phyloP scores from a whole-genome alignment of 2,797 vertebrate genomes.

The Sphenopsis melanotis region DNA sequence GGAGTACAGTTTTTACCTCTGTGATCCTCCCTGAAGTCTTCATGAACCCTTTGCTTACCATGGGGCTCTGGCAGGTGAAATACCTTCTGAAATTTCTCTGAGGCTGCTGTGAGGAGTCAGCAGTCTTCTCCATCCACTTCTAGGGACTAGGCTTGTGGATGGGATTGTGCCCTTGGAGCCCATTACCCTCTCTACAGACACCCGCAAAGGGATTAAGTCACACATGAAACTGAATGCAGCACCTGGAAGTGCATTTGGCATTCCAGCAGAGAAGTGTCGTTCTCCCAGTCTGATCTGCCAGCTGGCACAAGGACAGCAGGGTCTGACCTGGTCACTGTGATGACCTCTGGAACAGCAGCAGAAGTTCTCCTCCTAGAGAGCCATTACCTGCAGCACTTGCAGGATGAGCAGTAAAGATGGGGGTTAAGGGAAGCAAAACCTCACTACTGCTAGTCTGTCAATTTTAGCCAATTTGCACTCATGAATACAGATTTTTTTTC shows the following conservation, averaged over 20 bases:
- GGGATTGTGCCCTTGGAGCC: neutral
- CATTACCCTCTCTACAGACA: neutral
- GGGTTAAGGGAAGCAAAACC: neutral
- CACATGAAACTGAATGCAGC: neutral
- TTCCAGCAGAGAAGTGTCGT: accelerated
- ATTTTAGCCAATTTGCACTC: conserved; percentile 58
- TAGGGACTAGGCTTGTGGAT: neutral
- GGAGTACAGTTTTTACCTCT: neutral
- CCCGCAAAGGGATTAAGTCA: neutral
- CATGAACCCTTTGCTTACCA: neutral
- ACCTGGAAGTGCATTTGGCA: neutral
- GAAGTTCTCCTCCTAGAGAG: neutral
- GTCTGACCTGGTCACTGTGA: neutral
- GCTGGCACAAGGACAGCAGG: neutral
- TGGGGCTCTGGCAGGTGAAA: neutral
- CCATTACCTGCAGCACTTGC: neutral
- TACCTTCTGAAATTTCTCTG: neutral
- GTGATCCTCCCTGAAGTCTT: neutral
- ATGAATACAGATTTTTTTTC: conserved; percentile 42
- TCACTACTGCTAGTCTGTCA: conserved; percentile 11
- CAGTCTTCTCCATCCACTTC: neutral
- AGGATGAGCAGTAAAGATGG: neutral
- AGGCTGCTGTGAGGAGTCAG: neutral
- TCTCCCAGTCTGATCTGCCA: neutral
- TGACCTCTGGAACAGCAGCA: neutral